Evolutionary conservation across 2,888 invertebrate species (phyloP), one percentile per base, ranked within the genome.

Genomic region (Tetramorium bicarinatum): DNA sequence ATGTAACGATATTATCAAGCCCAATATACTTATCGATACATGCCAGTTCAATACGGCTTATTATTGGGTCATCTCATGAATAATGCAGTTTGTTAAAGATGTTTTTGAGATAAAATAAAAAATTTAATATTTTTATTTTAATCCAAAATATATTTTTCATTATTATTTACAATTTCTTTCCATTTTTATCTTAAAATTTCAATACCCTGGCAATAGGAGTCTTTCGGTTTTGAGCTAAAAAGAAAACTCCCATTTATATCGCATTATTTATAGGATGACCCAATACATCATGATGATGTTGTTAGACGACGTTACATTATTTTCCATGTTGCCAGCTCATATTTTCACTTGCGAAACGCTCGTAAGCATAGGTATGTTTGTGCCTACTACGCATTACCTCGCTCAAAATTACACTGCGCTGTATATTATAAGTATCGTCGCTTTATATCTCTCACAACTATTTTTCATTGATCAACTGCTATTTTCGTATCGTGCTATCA

Each of bases 381-480:
- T n/a, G 4, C 9, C 15, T 44, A 38, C n/a, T 67, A 47, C 49
- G 29, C 44, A 61, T 21, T 15, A 34, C 13, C 6, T 11, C 11
- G 25, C 38, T 66, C 38, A 76, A 76, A 62, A 64, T 76, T 64
- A 61, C 34, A 62, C 21, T 18, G 21, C 75, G 8, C 8, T 25
- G 18, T 25, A 13, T 49, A 25, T 25, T 52, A 52, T 49, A 76
- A 25, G 15, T 38, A 15, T n/a, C 38, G 38, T 3, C 7, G n/a
- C 2, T 29, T 7, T 64, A n/a, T 66, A 66, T 52, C 52, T 41
- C 25, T 38, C 13, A 11, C 49, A n/a, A 18, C 66, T 76, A 66
- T 66, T 76, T 76, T 76, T 15, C 49, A 41, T 76, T 66, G 66
- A 66, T 66, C 8, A 52, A 38, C 3, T 49, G 11, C 34, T 76